Conservation (phyloP, 1,140 invertebrate genomes). For the Batillaria attramentaria region DNA sequence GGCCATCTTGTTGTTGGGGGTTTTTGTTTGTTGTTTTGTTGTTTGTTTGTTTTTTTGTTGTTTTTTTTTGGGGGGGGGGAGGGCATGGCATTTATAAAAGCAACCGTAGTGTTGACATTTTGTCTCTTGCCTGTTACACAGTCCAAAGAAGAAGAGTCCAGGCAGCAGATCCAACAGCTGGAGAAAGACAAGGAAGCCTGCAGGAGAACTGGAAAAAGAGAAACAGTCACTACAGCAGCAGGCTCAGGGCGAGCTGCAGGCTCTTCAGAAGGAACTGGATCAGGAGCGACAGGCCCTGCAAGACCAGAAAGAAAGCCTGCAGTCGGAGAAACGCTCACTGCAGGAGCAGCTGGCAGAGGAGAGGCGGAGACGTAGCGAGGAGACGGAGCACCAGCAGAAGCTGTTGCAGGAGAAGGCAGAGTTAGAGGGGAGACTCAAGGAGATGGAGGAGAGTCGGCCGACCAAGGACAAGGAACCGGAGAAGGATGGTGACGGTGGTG, state of each 20-base stretch:
- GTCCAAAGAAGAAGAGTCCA: background rate
- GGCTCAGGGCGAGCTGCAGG: background rate
- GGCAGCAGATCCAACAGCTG: background rate
- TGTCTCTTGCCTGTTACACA: too few species aligned
- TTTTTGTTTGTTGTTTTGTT: too few species aligned
- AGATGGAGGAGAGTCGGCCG: background rate
- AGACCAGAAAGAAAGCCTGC: background rate
- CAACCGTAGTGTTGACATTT: too few species aligned
- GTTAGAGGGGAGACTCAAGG: background rate
- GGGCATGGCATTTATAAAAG: too few species aligned
- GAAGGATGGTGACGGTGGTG: background rate
- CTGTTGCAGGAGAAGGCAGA: constrained; percentile 4
- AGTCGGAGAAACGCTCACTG: background rate
- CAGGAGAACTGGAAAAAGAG: background rate
- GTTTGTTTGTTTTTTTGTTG: too few species aligned
- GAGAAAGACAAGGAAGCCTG: background rate
- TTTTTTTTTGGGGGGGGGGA: too few species aligned
- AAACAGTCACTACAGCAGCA: background rate
- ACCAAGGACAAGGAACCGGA: background rate
- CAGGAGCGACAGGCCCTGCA: background rate
- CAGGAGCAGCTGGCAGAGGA: constrained; percentile 10
- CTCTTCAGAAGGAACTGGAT: background rate
- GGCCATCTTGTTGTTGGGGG: too few species aligned
- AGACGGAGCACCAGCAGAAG: background rate
- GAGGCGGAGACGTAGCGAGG: background rate